Percentiles rank a stretch among this genome's conserved stretches.
phyloP scores from a whole-genome alignment of 2,113 vertebrate species.

The Centropus bengalensis region DNA sequence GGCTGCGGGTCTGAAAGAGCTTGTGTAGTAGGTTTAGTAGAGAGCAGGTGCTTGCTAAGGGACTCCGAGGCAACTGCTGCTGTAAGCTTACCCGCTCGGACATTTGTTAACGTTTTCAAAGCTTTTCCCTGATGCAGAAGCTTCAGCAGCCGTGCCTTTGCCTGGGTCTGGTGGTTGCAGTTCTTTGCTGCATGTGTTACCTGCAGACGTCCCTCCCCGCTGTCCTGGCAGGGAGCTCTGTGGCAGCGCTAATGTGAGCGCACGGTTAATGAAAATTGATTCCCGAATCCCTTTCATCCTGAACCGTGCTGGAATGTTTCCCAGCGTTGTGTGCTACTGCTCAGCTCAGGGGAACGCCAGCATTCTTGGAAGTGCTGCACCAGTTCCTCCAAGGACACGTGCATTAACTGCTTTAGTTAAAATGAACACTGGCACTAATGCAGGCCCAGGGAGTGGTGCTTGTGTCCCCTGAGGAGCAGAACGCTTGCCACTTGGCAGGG shows the following conservation, averaged over 20 bases:
- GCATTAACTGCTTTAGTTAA: not conserved
- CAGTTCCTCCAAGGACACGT: not conserved
- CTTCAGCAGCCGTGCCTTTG: not conserved
- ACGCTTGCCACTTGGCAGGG: not conserved
- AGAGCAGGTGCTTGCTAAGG: not conserved
- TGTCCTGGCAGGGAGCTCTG: not conserved
- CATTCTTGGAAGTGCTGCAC: slow-evolving; percentile 32
- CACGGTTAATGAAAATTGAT: not conserved
- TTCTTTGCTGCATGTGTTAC: not conserved
- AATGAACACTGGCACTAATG: not conserved
- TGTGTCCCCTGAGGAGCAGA: not conserved
- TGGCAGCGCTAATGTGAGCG: not conserved
- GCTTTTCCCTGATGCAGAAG: not conserved
- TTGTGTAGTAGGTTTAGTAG: not conserved
- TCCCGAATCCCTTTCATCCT: slow-evolving; percentile 31
- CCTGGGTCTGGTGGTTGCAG: not conserved
- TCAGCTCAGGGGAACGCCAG: not conserved
- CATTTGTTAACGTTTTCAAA: not conserved
- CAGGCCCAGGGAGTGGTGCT: not conserved
- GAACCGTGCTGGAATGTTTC: slow-evolving; percentile 35
- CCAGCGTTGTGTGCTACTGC: not conserved
- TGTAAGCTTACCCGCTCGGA: not conserved
- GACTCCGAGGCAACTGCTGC: not conserved
- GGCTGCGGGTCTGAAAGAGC: not conserved
- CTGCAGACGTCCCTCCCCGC: not conserved